Evolutionary conservation across 37 sponge, comb jelly and placozoan species (phyloP), one percentile per base, ranked within the genome.

Genomic region (Dysidea cf. avara): DNA sequence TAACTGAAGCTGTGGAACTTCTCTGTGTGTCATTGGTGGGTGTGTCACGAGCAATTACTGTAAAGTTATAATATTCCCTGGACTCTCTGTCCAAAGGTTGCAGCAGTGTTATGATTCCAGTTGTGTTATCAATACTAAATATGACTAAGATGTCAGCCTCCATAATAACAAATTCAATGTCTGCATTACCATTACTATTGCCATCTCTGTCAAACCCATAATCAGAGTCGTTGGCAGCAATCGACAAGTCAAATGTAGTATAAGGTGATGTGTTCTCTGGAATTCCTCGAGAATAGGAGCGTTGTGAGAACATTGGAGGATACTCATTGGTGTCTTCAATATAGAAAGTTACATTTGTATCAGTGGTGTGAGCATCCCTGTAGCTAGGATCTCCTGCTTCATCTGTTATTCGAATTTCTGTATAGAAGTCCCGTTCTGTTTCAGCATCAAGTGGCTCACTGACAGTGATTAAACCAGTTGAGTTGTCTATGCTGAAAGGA

Each of bases 181-280:
- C 35, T 29, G 76, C 84, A 72, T 90, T 90, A 2, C 85, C 90
- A 66, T 90, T 90, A 58, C 72, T 56, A 36, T n/a, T 33, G 1
- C 85, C 85, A 72, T 49, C 5, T 0, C 53, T 35, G 32, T 63
- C 63, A 0, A 76, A 35, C 20, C 90, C 90, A 61, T 80, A 74
- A 46, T 90, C 90, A 29, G 34, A 47, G 64, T 90, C 90, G 0
- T 64, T 81, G 17, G 90, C 90, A 46, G 32, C 13, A 38, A 84
- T 43, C 5, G 46, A 43, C 46, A 43, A 9, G 9, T 43, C 46
- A 43, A 43, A 12, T 12, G 9, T 43, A 43, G 46, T 43, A 43
- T 5, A 43, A 43, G 9, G 7, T 12, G 46, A 9, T 12, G 9
- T 5, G 9, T 43, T 43, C 9, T 43, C 46, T 43, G 46, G 46